A percentile compares a stretch with the other conserved stretches of the same genome.
Evolutionary conservation across 1,140 invertebrate species (phyloP).

Genomic region (Hycleus cichorii): DNA sequence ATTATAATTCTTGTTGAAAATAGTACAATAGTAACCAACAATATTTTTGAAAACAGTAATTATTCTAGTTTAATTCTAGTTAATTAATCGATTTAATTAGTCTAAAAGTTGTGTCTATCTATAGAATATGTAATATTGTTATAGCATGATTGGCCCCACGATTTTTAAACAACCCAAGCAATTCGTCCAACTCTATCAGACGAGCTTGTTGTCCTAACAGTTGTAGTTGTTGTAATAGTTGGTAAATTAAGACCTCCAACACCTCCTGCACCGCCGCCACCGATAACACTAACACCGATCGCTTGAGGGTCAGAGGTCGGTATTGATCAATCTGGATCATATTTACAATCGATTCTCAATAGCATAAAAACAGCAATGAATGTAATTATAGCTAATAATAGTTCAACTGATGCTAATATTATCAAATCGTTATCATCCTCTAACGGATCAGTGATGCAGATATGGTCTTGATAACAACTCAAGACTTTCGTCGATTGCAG

Average conservation of each 20-base stretch:
- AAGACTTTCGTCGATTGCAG: slow-evolving; percentile 41
- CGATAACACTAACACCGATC: slow-evolving; percentile 24
- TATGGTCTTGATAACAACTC: slow-evolving; percentile 1
- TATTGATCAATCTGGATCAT: slow-evolving; percentile 32
- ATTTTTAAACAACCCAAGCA: slow-evolving; percentile 27
- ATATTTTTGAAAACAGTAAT: no score
- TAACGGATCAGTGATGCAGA: slow-evolving; percentile 5
- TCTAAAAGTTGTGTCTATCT: no score
- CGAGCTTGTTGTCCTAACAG: slow-evolving; percentile 13
- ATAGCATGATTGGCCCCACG: no score
- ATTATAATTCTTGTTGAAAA: no score
- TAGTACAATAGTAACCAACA: no score
- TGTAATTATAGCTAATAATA: slow-evolving; percentile 20
- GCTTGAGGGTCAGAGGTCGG: slow-evolving; percentile 22
- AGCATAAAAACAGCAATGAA: slow-evolving; percentile 23
- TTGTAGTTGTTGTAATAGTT: slow-evolving; percentile 6
- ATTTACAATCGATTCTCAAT: slow-evolving; percentile 31
- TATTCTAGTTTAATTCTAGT: no score
- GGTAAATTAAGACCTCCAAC: no score
- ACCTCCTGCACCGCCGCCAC: no score
- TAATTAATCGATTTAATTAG: no score
- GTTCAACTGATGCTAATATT: slow-evolving; percentile 23
- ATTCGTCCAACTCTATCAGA: slow-evolving; percentile 27
- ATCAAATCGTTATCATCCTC: slow-evolving; percentile 20
- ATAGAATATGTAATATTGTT: no score